Base-by-base conservation (phyloP, 2,797 vertebrate genomes). In the Triplophysa yarkandensis region DNA sequence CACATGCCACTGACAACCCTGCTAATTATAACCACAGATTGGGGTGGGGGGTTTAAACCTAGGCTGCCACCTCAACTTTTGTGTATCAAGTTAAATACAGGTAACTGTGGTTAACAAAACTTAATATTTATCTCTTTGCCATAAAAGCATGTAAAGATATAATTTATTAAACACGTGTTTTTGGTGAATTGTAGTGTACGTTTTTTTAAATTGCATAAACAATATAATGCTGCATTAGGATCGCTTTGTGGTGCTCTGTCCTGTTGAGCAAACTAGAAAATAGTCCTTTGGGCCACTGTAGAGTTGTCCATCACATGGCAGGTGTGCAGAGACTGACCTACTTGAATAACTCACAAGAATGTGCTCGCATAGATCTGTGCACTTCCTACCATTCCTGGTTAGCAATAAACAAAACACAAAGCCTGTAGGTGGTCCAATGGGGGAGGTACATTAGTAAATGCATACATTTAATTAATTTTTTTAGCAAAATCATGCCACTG, bases 1-100 rank as follows among this genome's bases (percentile, higher is more conserved):
- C 23, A 17, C 65, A 73, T 76, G 52, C 57, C 67, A 36, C 17
- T 72, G 61, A 54, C 28, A 46, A 57, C 73, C 46, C 68, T 67
- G 62, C 82, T 79, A 76, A 70, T 77, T 83, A 75, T 54, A 80
- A 77, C 60, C 5, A 50, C 72, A 77, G 44, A 65, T 74, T 65
- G 65, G 50, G 80, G 70, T 70, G 55, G 72, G n/a, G 54, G 80
- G 71, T 70, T 43, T 54, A 34, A 46, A 72, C 34, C 19, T 28
- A 46, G 34, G 57, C 17, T 19, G 14, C 4, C 21, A 75, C 10
- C 63, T 60, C 6, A 74, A 65, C 61, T 23, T 44, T 57, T 64
- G 30, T 61, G 68, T 13, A 11, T 6, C 21, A 52, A 32, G 66
- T 39, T 68, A 25, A 36, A 54, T 8, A 23, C 21, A 16, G n/a